Evolutionary conservation across 2,113 vertebrate genomes (phyloP).

Genomic region (Crotalus tigris): DNA sequence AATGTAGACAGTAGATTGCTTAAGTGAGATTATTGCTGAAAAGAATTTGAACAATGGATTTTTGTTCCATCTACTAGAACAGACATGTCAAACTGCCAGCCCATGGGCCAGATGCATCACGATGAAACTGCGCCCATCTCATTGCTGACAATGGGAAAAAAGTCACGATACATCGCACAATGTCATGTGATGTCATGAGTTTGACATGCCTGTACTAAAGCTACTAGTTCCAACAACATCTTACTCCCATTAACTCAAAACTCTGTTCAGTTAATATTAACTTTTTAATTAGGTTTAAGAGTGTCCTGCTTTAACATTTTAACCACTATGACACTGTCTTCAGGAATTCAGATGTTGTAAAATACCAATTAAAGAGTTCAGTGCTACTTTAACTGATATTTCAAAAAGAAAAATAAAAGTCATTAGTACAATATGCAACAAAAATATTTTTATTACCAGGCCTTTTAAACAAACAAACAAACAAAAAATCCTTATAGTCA

Average conservation of each 20-base stretch:
- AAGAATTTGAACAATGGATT: neutral
- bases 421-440: neutral
- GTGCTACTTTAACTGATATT: neutral
- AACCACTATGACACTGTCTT: neutral
- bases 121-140: no score
- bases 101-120: no score
- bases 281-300: neutral
- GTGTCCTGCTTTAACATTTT: neutral
- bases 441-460: neutral
- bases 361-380: slow-evolving; percentile 1
- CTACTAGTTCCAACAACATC: neutral
- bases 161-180: no score
- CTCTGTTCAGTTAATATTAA: neutral
- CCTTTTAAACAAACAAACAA: neutral
- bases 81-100: no score
- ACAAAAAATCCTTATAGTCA: neutral
- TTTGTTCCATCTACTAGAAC: neutral
- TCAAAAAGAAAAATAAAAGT: neutral
- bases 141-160: no score
- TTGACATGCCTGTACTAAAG: no score
- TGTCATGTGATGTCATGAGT: no score
- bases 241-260: neutral
- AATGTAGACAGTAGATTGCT: neutral
- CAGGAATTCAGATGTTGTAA: neutral
- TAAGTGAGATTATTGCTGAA: neutral